A percentile compares a stretch with the other conserved stretches of the same genome.
phyloP scores from a whole-genome alignment of 2,797 vertebrate genomes.

The Takifugu rubripes region DNA sequence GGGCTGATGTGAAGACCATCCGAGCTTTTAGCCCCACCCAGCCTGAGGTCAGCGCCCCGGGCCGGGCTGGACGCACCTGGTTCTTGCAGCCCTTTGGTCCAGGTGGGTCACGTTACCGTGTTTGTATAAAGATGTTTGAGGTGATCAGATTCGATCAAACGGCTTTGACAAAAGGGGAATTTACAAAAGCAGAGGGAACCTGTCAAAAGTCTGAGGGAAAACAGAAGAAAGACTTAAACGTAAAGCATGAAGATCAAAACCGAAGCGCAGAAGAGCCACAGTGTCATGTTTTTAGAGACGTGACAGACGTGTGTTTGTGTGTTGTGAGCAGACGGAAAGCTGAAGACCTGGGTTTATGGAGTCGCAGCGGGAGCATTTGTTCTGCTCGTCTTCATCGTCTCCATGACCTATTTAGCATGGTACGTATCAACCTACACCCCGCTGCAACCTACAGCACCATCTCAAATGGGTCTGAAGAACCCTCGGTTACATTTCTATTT shows the following conservation, averaged over 20 bases:
- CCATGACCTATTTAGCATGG: conserved; percentile 99
- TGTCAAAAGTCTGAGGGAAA: not conserved
- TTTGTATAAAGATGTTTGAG: no score
- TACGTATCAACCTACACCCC: conserved; percentile 61
- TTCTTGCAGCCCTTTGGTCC: conserved; percentile 95
- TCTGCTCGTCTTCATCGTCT: conserved; percentile 93
- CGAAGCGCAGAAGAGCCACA: no score
- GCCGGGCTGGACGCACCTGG: conserved; percentile 87
- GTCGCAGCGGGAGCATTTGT: conserved; percentile 95
- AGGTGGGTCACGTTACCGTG: conserved; percentile 70
- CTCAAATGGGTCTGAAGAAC: not conserved
- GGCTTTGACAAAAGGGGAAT: no score
- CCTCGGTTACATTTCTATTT: no score
- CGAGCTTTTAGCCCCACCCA: conserved; percentile 88
- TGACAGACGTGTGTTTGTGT: not conserved
- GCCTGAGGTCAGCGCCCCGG: conserved; percentile 79
- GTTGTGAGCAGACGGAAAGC: conserved; percentile 87
- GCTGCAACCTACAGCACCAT: not conserved
- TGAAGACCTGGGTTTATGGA: conserved; percentile 99
- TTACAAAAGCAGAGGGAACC: not conserved
- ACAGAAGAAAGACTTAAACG: not conserved
- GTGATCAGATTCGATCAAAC: no score
- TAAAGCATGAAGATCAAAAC: not conserved
- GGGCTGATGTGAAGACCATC: conserved; percentile 92
- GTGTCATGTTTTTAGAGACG: not conserved